Base-by-base conservation (phyloP, 64 coral and sea anemone genomes). In the Montipora cactus region DNA sequence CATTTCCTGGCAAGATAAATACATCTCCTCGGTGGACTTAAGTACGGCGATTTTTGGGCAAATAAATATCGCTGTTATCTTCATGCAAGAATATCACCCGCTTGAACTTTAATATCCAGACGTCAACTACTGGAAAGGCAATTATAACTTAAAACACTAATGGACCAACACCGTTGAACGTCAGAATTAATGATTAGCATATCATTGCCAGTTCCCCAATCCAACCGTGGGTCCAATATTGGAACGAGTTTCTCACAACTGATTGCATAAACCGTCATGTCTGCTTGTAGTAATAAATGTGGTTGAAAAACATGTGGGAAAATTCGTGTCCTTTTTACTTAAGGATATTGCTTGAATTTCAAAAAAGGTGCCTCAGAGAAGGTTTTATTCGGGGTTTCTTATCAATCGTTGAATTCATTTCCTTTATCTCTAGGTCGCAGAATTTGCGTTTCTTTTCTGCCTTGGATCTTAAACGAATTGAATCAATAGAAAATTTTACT, bases 1-100 rank as follows among this genome's bases (percentile, higher is more conserved):
- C 76, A 14, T 8, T 78, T 78, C 4, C 76, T 76, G 37, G 37
- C 37, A 78, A 78, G 44, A 78, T 78, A 49, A 48, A 78, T 78
- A 50, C n/a, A n/a, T 78, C 6, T 19, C 8, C 15, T 19, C 9
- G 11, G 14, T 5, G 47, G 13, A 50, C 2, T 16, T 13, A 18
- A 78, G 6, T 18, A 15, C 47, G 46, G 11, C 74, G 74, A 46
- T 64, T 16, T 64, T 12, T 64, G 15, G 4, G 61, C 53, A 64
- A 12, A 14, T 64, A 3, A 64, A 14, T 16, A 4, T 2, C 37
- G 37, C 37, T 37, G 37, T 37, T 14, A 14, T 67, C 21, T 71
- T 71, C 14, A 2, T 7, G 68, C 20, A 5, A 71, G 21, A 23
- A 71, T 4, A 71, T 71, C 62, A 18, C 12, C 62, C 15, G 62